Evolutionary conservation across 2,888 invertebrate genomes (phyloP).

Genomic region (Petrophora chlorosata): DNA sequence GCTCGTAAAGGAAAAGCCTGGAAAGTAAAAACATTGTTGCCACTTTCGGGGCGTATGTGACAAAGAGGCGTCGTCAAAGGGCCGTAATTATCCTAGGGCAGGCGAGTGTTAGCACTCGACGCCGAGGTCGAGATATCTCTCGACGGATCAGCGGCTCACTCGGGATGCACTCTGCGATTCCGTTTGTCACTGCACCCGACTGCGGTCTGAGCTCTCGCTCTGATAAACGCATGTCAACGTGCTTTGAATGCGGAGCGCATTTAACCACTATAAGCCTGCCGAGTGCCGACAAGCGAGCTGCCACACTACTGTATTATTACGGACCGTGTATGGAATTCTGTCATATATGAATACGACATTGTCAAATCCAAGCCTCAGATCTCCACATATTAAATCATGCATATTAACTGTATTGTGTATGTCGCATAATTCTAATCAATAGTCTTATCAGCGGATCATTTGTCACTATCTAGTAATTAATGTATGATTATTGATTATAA

Average conservation of each 20-base stretch:
- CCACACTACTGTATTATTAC: slow-evolving; percentile 29
- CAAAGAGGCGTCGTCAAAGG: slow-evolving; percentile 74
- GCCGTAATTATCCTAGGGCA: slow-evolving; percentile 77
- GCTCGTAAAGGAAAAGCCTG: slow-evolving; percentile 36
- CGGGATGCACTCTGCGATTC: slow-evolving; percentile 81
- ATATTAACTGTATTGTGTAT: slow-evolving; percentile 12
- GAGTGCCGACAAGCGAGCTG: slow-evolving; percentile 41
- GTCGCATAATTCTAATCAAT: too few species aligned
- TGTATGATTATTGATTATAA: slow-evolving; percentile 25
- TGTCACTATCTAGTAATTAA: slow-evolving; percentile 22
- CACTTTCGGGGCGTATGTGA: slow-evolving; percentile 58
- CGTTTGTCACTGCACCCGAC: slow-evolving; percentile 77
- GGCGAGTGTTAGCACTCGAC: slow-evolving; percentile 77
- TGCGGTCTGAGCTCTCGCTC: slow-evolving; percentile 74
- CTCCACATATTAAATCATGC: slow-evolving; percentile 27
- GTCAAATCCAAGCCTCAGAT: slow-evolving; percentile 25
- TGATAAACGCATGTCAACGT: slow-evolving; percentile 80
- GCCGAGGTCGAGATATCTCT: slow-evolving; percentile 79
- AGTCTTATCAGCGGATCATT: slow-evolving; percentile 15
- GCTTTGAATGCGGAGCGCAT: slow-evolving; percentile 70
- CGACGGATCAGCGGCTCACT: slow-evolving; percentile 79
- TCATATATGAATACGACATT: slow-evolving; percentile 33
- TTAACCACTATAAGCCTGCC: slow-evolving; percentile 54
- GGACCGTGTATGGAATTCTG: slow-evolving; percentile 17
- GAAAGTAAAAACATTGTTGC: slow-evolving; percentile 57